Conservation (phyloP, 2,888 invertebrate genomes). For the Ametastegia equiseti region DNA sequence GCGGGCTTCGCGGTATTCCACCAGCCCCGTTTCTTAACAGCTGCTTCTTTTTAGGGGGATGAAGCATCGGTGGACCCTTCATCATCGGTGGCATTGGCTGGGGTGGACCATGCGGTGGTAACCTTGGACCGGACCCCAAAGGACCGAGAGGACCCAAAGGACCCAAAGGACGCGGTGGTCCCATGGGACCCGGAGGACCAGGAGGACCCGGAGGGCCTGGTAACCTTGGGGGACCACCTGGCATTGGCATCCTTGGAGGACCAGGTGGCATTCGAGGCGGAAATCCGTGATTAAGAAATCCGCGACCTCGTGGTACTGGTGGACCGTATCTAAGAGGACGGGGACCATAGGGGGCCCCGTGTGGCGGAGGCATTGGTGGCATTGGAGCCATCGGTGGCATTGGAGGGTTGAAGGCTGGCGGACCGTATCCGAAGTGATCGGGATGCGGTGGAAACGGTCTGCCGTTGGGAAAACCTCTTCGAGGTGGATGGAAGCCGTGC, state of each 20-base stretch:
- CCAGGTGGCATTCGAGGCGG: conserved; percentile 55
- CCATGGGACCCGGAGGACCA: conserved; percentile 51
- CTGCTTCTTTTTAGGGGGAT: neutral
- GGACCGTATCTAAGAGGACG: conserved; percentile 52
- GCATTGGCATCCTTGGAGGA: conserved; percentile 54
- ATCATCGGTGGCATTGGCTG: conserved; percentile 57
- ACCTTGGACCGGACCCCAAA: conserved; percentile 53
- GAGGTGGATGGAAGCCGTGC: conserved; percentile 50
- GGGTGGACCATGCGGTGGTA: conserved; percentile 49
- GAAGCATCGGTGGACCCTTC: conserved; percentile 54
- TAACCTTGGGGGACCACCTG: conserved; percentile 51
- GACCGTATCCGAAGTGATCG: conserved; percentile 49
- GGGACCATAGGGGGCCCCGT: conserved; percentile 35
- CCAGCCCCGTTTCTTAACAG: neutral
- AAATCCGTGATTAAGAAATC: conserved; percentile 45
- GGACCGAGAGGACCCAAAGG: conserved; percentile 49
- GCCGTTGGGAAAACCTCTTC: conserved; percentile 61
- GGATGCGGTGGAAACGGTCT: conserved; percentile 57
- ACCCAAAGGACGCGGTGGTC: conserved; percentile 46
- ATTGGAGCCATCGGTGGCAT: conserved; percentile 24
- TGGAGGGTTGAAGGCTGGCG: conserved; percentile 46
- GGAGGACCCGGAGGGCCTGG: conserved; percentile 48
- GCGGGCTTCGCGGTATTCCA: conserved; percentile 17
- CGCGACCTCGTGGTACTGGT: conserved; percentile 54
- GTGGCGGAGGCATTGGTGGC: conserved; percentile 50